Evolutionary conservation across 1,140 invertebrate genomes (phyloP), one percentile per base, ranked within the genome.

Genomic region (Apocrypta bakeri): DNA sequence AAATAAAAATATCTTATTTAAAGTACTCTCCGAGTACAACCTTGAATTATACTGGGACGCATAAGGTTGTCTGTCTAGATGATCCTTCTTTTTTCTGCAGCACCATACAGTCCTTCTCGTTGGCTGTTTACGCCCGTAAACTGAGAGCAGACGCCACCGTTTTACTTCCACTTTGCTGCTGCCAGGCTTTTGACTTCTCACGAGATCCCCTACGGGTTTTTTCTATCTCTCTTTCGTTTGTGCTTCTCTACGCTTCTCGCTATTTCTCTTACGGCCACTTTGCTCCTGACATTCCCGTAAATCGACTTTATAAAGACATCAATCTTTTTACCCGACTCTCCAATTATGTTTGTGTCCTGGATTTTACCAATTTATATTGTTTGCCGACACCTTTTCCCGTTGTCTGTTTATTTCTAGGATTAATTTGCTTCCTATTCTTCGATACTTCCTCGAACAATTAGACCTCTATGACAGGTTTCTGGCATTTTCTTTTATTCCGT

Each of bases 141-240:
- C 71, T 73, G 37, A 27, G 37, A 73, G 71, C 37, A 73, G 73
- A 75, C 48, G 37, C 17, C 25, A 61, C 27, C 73, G 29, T 75
- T 75, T 75, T 61, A 61, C 73, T 75, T 75, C 48, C 27, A 61
- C 73, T 75, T 75, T 37, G 42, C 40, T 61, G 73, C 27, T 25
- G 48, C 73, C 27, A 31, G 48, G 27, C 73, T 61, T 71, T 61
- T 29, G 73, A 61, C 48, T 75, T 31, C 27, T 75, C 42, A 29
- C 42, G 24, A 75, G 17, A 31, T 63, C 12, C 73, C 42, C 25
- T 31, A 56, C 48, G 25, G 25, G 14, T 31, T 61, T 73, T 33
- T 56, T 56, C 48, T 56, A 3, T 56, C 21, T 17, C 48, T 56
- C 48, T 21, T 56, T 56, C 48, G 48, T 56, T 56, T 56, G 48